A percentile compares a stretch with the other conserved stretches of the same genome.
These are phyloP conservation scores for Xerus inauris DNA, from an alignment of 2,113 vertebrate genomes.

Conservation along the genomic window DNA sequence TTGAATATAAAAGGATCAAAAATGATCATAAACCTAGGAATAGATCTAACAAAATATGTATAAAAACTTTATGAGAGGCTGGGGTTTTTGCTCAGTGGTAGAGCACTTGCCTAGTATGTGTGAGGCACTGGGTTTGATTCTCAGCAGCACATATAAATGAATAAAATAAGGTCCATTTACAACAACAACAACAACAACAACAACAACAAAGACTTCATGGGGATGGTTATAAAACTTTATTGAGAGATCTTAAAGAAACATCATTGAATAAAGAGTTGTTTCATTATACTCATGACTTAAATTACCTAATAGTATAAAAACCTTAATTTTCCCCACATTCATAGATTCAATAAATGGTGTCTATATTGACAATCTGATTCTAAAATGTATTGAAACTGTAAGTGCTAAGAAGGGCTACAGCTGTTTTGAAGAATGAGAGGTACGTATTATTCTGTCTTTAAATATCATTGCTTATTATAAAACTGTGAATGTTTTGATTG, in stretches of 20 bases:
- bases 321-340: neutral
- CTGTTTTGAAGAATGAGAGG: neutral
- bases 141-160: too few relatives aligned
- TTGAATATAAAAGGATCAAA: neutral
- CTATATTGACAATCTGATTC: neutral
- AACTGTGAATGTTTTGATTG: neutral
- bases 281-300: neutral
- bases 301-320: neutral
- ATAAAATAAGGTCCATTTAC: too few relatives aligned
- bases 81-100: too few relatives aligned
- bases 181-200: too few relatives aligned
- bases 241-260: neutral
- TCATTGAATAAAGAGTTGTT: neutral
- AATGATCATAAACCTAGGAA: neutral
- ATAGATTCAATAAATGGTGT: neutral
- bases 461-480: conserved; percentile 14
- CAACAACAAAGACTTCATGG: neutral
- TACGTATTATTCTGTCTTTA: neutral
- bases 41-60: neutral
- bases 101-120: too few relatives aligned
- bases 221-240: neutral
- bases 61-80: neutral
- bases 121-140: too few relatives aligned
- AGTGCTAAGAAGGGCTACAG: neutral
- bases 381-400: neutral